Evolutionary conservation across 2,888 invertebrate genomes (phyloP).

Genomic region (Adelognathus sp.): DNA sequence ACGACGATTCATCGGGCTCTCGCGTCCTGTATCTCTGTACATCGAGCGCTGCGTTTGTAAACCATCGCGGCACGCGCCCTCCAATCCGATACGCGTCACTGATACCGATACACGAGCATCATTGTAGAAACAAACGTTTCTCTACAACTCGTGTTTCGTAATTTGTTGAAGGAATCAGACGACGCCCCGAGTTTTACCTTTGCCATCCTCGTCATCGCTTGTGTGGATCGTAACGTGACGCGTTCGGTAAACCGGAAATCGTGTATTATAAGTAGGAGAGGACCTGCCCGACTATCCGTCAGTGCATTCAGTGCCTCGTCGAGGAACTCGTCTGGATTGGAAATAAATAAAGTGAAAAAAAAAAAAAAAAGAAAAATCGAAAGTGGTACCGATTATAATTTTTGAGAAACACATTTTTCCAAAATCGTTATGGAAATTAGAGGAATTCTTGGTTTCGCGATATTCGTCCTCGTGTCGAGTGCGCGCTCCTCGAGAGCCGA

Average conservation of each 20-base stretch:
- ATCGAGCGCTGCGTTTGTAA: slow-evolving; percentile 8
- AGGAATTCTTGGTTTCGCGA: slow-evolving; percentile 4
- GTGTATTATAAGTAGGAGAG: slow-evolving; percentile 67
- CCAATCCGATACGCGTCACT: slow-evolving; percentile 38
- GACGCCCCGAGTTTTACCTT: slow-evolving; percentile 69
- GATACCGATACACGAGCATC: neutral
- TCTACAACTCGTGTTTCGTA: slow-evolving; percentile 31
- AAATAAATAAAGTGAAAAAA: neutral
- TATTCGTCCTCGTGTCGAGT: slow-evolving; percentile 27
- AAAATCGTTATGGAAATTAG: slow-evolving; percentile 12
- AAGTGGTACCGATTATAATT: neutral
- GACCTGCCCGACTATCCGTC: slow-evolving; percentile 14
- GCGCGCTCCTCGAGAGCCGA: slow-evolving; percentile 14
- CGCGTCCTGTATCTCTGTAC: slow-evolving; percentile 10
- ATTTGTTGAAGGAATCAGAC: slow-evolving; percentile 50
- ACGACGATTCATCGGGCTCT: slow-evolving; percentile 33
- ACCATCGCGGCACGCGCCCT: slow-evolving; percentile 32
- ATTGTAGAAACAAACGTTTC: slow-evolving; percentile 42
- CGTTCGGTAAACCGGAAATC: slow-evolving; percentile 57
- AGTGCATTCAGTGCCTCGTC: slow-evolving; percentile 19
- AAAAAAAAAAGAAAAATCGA: neutral
- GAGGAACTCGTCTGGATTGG: neutral
- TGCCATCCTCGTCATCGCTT: slow-evolving; percentile 62
- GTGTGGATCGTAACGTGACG: slow-evolving; percentile 58
- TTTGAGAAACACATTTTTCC: neutral